These are phyloP conservation scores for Saturnia japonica DNA, from an alignment of 2,888 invertebrate species.

Conservation along the genomic window DNA sequence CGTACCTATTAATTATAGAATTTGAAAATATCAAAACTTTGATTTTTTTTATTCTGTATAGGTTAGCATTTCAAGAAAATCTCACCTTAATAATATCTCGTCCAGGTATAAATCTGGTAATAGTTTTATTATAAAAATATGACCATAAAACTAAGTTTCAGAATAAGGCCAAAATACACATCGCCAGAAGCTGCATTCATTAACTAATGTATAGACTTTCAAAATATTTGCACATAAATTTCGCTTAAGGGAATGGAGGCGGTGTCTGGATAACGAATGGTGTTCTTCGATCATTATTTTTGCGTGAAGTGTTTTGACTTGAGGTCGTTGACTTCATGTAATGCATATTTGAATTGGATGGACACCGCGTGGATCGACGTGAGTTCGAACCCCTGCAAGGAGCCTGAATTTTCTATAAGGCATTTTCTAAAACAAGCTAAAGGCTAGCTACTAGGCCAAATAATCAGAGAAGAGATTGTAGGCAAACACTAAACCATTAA, in stretches of 20 bases:
- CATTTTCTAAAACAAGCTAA: too few species aligned
- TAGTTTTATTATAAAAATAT: not conserved
- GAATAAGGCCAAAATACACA: constrained; percentile 68
- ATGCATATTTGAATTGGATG: not conserved
- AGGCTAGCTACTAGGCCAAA: too few species aligned
- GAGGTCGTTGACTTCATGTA: constrained; percentile 17
- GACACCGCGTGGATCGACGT: too few species aligned
- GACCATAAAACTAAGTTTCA: constrained; percentile 24
- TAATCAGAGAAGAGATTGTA: too few species aligned
- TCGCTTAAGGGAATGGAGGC: constrained; percentile 58
- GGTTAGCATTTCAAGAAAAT: too few species aligned
- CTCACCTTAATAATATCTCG: not conserved
- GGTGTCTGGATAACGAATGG: constrained; percentile 55
- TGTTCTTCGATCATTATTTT: constrained; percentile 43
- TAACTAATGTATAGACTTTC: constrained; percentile 80
- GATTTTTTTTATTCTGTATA: too few species aligned
- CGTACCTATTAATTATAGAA: too few species aligned
- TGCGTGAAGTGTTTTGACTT: constrained; percentile 32
- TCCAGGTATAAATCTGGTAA: constrained; percentile 1
- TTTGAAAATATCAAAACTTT: too few species aligned
- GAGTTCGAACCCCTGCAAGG: too few species aligned
- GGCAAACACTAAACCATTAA: too few species aligned
- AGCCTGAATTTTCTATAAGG: too few species aligned
- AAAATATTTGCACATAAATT: constrained; percentile 80
- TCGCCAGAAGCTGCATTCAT: constrained; percentile 76